Base-by-base conservation (phyloP, 1,140 invertebrate genomes). In the Megathymus violae region DNA sequence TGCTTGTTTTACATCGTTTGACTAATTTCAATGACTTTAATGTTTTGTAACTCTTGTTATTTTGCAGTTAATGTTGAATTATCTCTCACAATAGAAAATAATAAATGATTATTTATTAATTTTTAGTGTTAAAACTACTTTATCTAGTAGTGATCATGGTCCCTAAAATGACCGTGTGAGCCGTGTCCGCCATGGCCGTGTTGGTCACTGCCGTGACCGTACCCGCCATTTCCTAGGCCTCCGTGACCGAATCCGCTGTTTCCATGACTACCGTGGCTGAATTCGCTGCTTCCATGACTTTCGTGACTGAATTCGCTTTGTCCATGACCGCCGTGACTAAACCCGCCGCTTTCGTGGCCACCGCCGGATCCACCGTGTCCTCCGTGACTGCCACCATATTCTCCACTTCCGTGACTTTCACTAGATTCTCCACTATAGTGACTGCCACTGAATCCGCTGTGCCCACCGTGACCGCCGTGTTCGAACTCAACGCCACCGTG, bases 191-290 rank as follows among this genome's bases (percentile, higher is more conserved):
- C n/a, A n/a, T n/a, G n/a, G 15, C 25, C 27, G 27, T 22, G 6
- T 13, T n/a, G n/a, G n/a, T n/a, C n/a, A n/a, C 46, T 51, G 13
- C 63, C 56, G 13, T 63, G 34, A 7, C 63, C 61, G 11, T 67
- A 54, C 0, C 64, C 62, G 13, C 56, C 54, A 10, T 64, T 16
- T n/a, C 61, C 64, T 13, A 54, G 38, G 16, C 62, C 62, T 6
- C 56, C 17, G 15, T 58, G n/a, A 31, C 59, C 25, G 41, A 27
- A 34, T 34, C 56, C 58, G 5, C 46, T 48, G 1, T 14, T 38
- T 38, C 36, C 36, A 14, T 38, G 36, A 11, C 51, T 43, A 14
- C 47, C 25, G 25, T 31, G 47, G 10, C 50, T 14, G 34, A 13
- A 7, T 34, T 27, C 31, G 48, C 10, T 38, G 11, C 14, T 14